A percentile compares a stretch with the other conserved stretches of the same genome.
These are phyloP conservation scores for Sycobia sp. DNA, from an alignment of 1,140 invertebrate species.

Conservation along the genomic window DNA sequence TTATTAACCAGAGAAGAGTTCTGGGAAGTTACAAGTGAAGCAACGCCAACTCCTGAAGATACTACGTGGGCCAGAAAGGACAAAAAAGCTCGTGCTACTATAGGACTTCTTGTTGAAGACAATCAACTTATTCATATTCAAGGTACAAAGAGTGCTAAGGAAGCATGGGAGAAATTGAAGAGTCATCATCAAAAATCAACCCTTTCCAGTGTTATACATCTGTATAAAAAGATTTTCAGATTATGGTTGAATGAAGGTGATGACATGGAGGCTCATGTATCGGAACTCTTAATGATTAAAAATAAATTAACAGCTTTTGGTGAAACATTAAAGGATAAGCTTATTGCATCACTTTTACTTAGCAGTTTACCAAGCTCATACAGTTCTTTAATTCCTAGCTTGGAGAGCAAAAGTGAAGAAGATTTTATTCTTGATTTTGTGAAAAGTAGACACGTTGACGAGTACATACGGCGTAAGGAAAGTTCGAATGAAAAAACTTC, in stretches of 20 bases:
- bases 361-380: slow-evolving; percentile 15
- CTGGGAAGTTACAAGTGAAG: slow-evolving; percentile 30
- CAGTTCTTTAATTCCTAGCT: neutral
- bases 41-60: neutral
- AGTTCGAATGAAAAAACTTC: too few species aligned
- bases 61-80: slow-evolving; percentile 10
- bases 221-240: slow-evolving; percentile 15
- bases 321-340: neutral
- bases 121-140: slow-evolving; percentile 26
- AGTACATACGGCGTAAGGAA: too few species aligned
- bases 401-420: neutral
- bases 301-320: slow-evolving; percentile 23
- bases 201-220: neutral
- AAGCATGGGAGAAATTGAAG: slow-evolving; percentile 16
- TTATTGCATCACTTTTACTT: neutral
- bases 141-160: neutral
- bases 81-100: slow-evolving; percentile 26
- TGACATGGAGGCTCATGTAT: slow-evolving; percentile 31
- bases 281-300: slow-evolving; percentile 17
- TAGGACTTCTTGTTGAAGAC: slow-evolving; percentile 32
- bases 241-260: neutral
- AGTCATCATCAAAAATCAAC: slow-evolving; percentile 12
- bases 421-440: slow-evolving; percentile 9
- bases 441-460: too few species aligned
- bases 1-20: slow-evolving; percentile 37